A percentile compares a stretch with the other conserved stretches of the same genome.
Evolutionary conservation across 2,113 vertebrate genomes (phyloP).

Genomic region (Percina caprodes): DNA sequence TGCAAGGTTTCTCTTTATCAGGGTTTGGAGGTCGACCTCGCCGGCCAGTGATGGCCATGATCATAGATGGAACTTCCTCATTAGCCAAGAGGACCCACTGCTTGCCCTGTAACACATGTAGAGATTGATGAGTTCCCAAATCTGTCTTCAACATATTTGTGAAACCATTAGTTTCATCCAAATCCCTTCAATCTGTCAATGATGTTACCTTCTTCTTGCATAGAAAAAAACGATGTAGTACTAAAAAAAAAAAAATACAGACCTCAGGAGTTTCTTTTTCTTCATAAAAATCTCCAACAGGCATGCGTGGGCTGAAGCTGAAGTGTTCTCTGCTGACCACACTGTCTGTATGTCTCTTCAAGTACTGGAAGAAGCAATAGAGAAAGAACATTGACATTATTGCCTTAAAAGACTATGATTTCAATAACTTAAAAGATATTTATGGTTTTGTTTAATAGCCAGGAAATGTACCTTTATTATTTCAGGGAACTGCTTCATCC

Average conservation of each 20-base stretch:
- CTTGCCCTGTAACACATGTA: slow-evolving; percentile 82
- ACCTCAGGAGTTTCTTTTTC: slow-evolving; percentile 93
- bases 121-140: background rate
- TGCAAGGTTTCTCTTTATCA: slow-evolving; percentile 86
- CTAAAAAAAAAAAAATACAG: slow-evolving; percentile 23
- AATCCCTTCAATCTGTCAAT: background rate
- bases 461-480: slow-evolving; percentile 89
- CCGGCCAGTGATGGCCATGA: slow-evolving; percentile 96
- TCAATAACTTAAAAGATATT: background rate
- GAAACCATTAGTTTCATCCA: background rate
- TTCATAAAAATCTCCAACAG: slow-evolving; percentile 97
- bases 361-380: slow-evolving; percentile 82
- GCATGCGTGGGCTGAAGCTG: slow-evolving; percentile 98
- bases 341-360: slow-evolving; percentile 90
- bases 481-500: slow-evolving; percentile 98
- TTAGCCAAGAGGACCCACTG: slow-evolving; percentile 91
- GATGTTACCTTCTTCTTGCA: background rate
- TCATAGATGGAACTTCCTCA: slow-evolving; percentile 95
- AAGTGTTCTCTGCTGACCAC: slow-evolving; percentile 93
- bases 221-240: background rate
- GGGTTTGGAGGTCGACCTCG: slow-evolving; percentile 95
- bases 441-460: background rate
- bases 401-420: background rate
- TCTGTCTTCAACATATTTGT: background rate
- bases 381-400: background rate